A percentile compares a stretch with the other conserved stretches of the same genome.
phyloP scores from a whole-genome alignment of 2,113 vertebrate species.

The Jacana jacana region DNA sequence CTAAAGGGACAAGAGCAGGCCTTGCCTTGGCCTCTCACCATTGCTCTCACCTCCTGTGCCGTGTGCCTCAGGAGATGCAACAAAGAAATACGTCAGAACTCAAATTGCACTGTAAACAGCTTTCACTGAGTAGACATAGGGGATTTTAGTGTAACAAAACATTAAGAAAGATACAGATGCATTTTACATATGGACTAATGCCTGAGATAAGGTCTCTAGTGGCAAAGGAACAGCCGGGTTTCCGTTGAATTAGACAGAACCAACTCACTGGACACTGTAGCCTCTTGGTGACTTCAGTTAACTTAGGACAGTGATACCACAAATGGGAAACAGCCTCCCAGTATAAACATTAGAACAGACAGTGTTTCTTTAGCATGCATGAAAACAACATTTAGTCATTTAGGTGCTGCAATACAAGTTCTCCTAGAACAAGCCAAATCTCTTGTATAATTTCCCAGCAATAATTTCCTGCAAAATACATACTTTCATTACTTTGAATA shows the following conservation, averaged over 20 bases:
- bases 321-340: neutral
- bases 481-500: neutral
- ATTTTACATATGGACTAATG: neutral
- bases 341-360: neutral
- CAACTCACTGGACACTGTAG: neutral
- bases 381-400: neutral
- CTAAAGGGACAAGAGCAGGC: neutral
- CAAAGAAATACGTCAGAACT: neutral
- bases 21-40: neutral
- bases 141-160: neutral
- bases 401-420: neutral
- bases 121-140: neutral
- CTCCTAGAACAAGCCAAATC: neutral
- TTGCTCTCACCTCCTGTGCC: neutral
- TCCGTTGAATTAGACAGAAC: neutral
- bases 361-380: neutral
- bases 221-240: neutral
- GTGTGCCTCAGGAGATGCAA: neutral
- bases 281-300: neutral
- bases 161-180: neutral
- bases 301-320: neutral
- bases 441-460: neutral
- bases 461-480: neutral
- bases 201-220: neutral
- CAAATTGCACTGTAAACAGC: neutral